Conservation (phyloP, 2,797 vertebrate species). For the Xenopus petersii region DNA sequence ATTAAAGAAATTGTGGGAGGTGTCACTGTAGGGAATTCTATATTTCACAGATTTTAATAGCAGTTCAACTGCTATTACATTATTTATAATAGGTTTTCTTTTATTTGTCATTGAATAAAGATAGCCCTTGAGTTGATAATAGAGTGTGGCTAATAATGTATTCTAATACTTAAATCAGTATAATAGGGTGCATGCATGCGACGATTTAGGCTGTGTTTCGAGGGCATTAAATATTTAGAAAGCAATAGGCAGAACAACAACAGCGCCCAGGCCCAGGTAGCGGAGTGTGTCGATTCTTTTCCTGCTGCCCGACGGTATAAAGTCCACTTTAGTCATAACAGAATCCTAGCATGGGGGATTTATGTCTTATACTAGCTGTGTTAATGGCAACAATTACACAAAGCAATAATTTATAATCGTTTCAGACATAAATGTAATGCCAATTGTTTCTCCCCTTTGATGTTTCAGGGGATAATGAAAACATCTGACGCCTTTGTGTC, state of each 20-base stretch:
- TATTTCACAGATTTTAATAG: constrained; percentile 48
- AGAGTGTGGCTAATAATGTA: constrained; percentile 31
- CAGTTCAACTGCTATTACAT: constrained; percentile 34
- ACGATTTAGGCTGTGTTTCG: constrained; percentile 9
- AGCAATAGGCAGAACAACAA: constrained; percentile 2
- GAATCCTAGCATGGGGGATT: constrained; percentile 21
- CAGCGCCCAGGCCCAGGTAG: not conserved
- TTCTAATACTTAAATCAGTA: constrained; percentile 39
- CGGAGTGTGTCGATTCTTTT: constrained; percentile 1
- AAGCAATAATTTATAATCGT: constrained; percentile 22
- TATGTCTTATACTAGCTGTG: constrained; percentile 10
- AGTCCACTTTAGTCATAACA: constrained; percentile 16
- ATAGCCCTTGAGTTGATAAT: constrained; percentile 29
- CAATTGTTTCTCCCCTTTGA: constrained; percentile 16
- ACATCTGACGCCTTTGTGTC: not conserved
- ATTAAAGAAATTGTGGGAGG: constrained; percentile 45
- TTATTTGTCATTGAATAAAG: constrained; percentile 43
- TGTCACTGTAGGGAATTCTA: constrained; percentile 28
- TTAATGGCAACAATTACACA: constrained; percentile 19
- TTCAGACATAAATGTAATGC: constrained; percentile 11
- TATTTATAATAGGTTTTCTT: constrained; percentile 39
- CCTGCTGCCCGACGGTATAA: constrained; percentile 2
- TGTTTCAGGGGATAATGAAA: not conserved
- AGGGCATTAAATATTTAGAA: constrained; percentile 32
- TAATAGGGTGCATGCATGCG: not conserved